Percentiles rank a stretch among this genome's conserved stretches.
These are phyloP conservation scores for Barbus barbus DNA, from an alignment of 2,113 vertebrate genomes.

Conservation along the genomic window DNA sequence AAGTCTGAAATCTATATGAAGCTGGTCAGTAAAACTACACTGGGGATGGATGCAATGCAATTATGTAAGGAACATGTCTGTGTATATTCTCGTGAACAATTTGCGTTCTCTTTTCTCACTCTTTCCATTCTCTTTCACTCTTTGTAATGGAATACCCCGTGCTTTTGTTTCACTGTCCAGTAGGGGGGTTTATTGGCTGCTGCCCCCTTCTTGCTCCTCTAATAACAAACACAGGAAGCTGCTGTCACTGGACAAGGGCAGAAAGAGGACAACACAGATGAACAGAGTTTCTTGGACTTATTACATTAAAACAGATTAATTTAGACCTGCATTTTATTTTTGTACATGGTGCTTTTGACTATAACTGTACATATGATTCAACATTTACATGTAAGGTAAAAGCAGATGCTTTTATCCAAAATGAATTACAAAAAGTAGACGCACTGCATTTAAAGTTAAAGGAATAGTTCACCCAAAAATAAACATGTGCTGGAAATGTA, in stretches of 20 bases:
- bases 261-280: slow-evolving; percentile 53
- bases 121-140: not conserved
- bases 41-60: not conserved
- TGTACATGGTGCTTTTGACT: not conserved
- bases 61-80: not conserved
- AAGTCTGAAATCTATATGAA: not conserved
- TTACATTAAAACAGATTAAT: not conserved
- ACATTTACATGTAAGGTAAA: not conserved
- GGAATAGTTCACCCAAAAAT: no score
- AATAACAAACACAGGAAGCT: slow-evolving; percentile 78
- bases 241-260: slow-evolving; percentile 59
- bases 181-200: no score
- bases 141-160: slow-evolving; percentile 33
- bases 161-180: not conserved
- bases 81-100: not conserved
- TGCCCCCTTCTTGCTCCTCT: slow-evolving; percentile 45
- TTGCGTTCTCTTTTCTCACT: not conserved
- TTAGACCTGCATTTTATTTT: not conserved
- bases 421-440: not conserved
- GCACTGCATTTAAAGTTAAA: not conserved
- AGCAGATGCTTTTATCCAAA: not conserved
- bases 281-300: slow-evolving; percentile 1
- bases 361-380: not conserved
- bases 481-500: no score
- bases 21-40: not conserved